Conservation (phyloP, 2,888 invertebrate species). For the Alloscopus bannaensis region DNA sequence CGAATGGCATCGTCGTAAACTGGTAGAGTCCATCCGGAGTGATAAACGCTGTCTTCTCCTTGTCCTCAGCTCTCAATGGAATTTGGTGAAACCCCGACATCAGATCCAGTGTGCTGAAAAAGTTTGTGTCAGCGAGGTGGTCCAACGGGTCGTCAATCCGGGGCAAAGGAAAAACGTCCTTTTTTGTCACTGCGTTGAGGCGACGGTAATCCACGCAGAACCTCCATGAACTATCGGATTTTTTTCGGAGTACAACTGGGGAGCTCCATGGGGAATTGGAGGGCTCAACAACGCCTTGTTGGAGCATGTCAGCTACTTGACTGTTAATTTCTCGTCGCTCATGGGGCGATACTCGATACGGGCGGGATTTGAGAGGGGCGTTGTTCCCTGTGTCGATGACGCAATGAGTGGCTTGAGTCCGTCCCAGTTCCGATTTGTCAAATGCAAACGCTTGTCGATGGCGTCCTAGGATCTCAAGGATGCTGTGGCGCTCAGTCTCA, state of each 20-base stretch:
- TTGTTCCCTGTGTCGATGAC: not conserved
- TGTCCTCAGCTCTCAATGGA: not conserved
- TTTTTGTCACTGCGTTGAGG: conserved; percentile 73
- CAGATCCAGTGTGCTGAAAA: conserved; percentile 2
- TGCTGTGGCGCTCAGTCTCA: not conserved
- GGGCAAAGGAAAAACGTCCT: conserved; percentile 73
- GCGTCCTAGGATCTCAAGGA: not conserved
- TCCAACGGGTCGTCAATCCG: conserved; percentile 18
- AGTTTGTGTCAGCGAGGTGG: not conserved
- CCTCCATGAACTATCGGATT: conserved; percentile 2
- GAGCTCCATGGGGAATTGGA: conserved; percentile 7
- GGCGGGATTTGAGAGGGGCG: conserved; percentile 12
- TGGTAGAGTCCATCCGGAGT: conserved; percentile 32
- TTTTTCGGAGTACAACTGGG: conserved; percentile 13
- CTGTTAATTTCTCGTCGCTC: conserved; percentile 9
- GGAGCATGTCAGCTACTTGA: not conserved
- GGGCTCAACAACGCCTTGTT: not conserved
- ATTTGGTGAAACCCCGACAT: not conserved
- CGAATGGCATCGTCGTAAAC: conserved; percentile 20
- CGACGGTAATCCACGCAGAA: conserved; percentile 71
- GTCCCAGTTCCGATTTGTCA: conserved; percentile 1
- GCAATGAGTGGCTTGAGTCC: not conserved
- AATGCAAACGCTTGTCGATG: not conserved
- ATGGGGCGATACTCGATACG: conserved; percentile 23
- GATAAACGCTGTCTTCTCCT: conserved; percentile 34